Conservation (phyloP, 2,113 vertebrate species). For the Budorcas taxicolor region DNA sequence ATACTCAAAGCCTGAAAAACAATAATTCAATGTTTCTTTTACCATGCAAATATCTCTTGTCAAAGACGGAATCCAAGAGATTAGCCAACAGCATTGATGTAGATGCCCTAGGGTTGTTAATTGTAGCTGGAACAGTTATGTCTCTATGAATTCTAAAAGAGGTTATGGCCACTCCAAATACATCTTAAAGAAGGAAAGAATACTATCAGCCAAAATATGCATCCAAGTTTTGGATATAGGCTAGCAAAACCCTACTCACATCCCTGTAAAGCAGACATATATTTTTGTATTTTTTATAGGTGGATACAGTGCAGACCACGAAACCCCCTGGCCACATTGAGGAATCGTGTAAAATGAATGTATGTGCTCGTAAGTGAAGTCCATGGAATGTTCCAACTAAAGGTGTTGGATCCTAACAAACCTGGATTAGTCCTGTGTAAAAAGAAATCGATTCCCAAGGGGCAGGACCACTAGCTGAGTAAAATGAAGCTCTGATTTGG, state of each 20-base stretch:
- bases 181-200: conserved; percentile 32
- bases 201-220: conserved; percentile 36
- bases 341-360: conserved; percentile 83
- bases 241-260: conserved; percentile 72
- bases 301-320: conserved; percentile 80
- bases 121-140: neutral
- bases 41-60: conserved; percentile 12
- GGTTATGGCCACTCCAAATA: neutral
- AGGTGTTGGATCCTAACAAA: conserved; percentile 77
- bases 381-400: conserved; percentile 76
- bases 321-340: conserved; percentile 79
- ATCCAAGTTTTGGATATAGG: conserved; percentile 51
- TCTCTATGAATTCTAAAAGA: conserved; percentile 28
- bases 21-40: conserved; percentile 22
- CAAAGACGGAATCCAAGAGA: neutral
- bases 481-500: conserved; percentile 59
- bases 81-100: neutral
- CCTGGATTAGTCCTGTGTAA: conserved; percentile 48
- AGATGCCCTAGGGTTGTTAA: neutral
- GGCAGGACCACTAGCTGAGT: conserved; percentile 70
- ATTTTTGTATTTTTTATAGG: conserved; percentile 85
- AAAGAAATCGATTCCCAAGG: conserved; percentile 74
- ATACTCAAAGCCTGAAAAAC: neutral
- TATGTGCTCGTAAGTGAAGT: conserved; percentile 82
- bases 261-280: conserved; percentile 78